Conservation (phyloP, 2,888 invertebrate species). For the Xylophagus ater region DNA sequence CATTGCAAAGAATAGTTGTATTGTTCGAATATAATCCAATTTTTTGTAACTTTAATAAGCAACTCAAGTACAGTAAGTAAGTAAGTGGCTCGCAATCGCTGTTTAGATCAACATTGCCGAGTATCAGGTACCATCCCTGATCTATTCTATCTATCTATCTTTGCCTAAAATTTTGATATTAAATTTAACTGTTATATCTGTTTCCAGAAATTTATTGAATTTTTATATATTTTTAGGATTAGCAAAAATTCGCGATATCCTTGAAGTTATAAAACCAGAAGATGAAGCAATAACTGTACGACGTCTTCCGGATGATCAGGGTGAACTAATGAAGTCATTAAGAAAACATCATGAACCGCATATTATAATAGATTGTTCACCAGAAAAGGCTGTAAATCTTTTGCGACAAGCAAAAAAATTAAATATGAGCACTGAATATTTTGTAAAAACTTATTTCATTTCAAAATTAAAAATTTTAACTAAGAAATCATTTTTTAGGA, state of each 20-base stretch:
- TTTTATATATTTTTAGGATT: slow-evolving; percentile 41
- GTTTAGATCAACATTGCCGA: too few species aligned
- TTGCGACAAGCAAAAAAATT: slow-evolving; percentile 68
- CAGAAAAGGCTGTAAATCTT: slow-evolving; percentile 52
- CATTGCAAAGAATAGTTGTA: too few species aligned
- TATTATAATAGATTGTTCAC: slow-evolving; percentile 64
- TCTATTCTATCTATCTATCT: too few species aligned
- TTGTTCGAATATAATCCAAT: too few species aligned
- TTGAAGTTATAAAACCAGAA: slow-evolving; percentile 53
- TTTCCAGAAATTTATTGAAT: slow-evolving; percentile 6
- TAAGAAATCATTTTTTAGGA: slow-evolving; percentile 38
- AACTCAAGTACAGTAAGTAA: too few species aligned
- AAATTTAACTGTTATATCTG: neutral
- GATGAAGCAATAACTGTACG: slow-evolving; percentile 52
- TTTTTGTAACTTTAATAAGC: too few species aligned
- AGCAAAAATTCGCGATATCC: slow-evolving; percentile 57
- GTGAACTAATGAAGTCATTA: slow-evolving; percentile 47
- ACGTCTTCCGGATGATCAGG: slow-evolving; percentile 42
- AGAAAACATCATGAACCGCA: slow-evolving; percentile 54
- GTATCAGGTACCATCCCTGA: too few species aligned
- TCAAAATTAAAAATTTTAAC: neutral
- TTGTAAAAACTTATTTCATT: slow-evolving; percentile 36
- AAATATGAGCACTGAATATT: slow-evolving; percentile 71
- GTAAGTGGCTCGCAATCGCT: too few species aligned
- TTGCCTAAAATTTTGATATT: too few species aligned